These are phyloP conservation scores for Meandrina meandrites DNA, from an alignment of 92 coral and sea anemone species.

Conservation along the genomic window DNA sequence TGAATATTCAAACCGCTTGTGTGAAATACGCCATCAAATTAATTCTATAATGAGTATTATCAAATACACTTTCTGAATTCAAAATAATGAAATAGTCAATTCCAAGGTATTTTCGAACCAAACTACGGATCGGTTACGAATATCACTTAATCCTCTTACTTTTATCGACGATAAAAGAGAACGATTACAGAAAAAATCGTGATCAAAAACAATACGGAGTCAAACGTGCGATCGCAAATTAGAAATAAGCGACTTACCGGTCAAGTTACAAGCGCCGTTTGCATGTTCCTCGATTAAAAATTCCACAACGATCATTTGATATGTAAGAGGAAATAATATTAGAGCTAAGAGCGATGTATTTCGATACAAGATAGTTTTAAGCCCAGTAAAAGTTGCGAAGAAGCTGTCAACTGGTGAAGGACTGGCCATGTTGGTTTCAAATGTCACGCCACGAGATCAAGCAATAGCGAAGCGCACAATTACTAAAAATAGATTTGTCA, in stretches of 20 bases:
- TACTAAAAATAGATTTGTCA: no score
- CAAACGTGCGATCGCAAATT: not conserved
- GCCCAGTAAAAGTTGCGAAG: conserved; percentile 69
- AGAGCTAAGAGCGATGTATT: conserved; percentile 60
- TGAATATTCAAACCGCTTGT: conserved; percentile 11
- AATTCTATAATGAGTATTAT: not conserved
- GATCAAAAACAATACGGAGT: not conserved
- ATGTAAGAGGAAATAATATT: conserved; percentile 64
- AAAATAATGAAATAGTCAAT: not conserved
- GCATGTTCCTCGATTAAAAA: conserved; percentile 66
- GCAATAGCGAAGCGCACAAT: no score
- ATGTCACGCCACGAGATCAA: not conserved
- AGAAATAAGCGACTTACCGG: conserved; percentile 51
- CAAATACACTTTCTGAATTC: not conserved
- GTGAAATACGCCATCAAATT: not conserved
- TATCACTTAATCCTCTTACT: not conserved
- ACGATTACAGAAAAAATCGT: not conserved
- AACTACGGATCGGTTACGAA: not conserved
- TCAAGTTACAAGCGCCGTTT: conserved; percentile 38
- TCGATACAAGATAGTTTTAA: conserved; percentile 53
- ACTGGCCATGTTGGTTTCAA: conserved; percentile 42
- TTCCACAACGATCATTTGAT: conserved; percentile 70
- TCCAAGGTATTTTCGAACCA: not conserved
- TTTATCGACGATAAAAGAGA: not conserved
- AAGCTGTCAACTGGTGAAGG: conserved; percentile 65